Percentiles rank a stretch among this genome's conserved stretches.
These are phyloP conservation scores for Chiloscyllium plagiosum DNA, from an alignment of 2,113 vertebrate species.

Conservation along the genomic window DNA sequence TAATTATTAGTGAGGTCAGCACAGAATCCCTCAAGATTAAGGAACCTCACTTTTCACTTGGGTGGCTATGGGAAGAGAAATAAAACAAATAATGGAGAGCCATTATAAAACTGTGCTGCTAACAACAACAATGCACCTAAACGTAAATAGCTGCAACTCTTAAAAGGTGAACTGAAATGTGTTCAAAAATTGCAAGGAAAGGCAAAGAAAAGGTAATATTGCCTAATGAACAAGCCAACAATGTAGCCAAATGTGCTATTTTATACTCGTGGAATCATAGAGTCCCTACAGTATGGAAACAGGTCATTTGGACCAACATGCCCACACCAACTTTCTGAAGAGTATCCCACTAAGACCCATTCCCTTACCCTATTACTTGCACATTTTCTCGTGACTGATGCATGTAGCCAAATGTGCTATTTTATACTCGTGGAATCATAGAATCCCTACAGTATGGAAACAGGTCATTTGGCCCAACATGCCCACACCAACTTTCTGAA, in stretches of 20 bases:
- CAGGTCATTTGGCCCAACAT: too few relatives aligned
- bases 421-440: neutral
- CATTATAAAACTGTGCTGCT: neutral
- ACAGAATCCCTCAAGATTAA: neutral
- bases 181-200: neutral
- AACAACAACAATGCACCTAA: too few relatives aligned
- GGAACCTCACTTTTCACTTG: neutral
- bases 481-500: too few relatives aligned
- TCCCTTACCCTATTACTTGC: too few relatives aligned
- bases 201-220: neutral
- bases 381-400: too few relatives aligned
- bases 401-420: neutral
- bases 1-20: neutral
- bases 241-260: too few relatives aligned
- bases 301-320: too few relatives aligned
- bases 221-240: neutral
- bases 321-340: too few relatives aligned
- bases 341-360: too few relatives aligned
- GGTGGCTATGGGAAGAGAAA: neutral
- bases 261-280: too few relatives aligned
- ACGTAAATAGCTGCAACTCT: neutral
- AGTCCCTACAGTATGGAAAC: too few relatives aligned
- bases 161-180: neutral
- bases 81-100: neutral
- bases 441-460: too few relatives aligned